Evolutionary conservation across 2,113 vertebrate genomes (phyloP), one percentile per base, ranked within the genome.

Genomic region (Taurulus bubalis): DNA sequence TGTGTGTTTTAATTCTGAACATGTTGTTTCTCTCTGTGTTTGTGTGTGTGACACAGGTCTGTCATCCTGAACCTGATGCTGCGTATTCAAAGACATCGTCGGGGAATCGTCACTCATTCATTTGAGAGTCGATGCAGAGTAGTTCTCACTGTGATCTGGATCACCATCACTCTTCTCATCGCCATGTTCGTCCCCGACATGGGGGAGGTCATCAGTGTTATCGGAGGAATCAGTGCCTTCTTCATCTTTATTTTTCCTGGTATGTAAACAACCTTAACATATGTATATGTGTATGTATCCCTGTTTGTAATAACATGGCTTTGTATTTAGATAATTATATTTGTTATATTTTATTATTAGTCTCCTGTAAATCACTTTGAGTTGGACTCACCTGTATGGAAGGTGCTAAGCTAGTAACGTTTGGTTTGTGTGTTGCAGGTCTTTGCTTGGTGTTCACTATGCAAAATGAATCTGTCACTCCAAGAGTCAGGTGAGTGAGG

Each of bases 191-290:
- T 98, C 32, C 98, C 97, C 0, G 97, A 99, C 94, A 98, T 99
- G 45, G 92, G 96, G 3, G 88, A 98, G 4, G 91, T 99, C 88
- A 96, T 99, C 6, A 94, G 96, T 1, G 90, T 98, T 83, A 98
- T 98, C 0, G 97, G 98, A 0, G 96, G 98, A 73, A 93, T 99
- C 94, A 98, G 97, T 0, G 95, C 98, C 51, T 98, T 97, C 93
- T 99, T 99, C 94, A 99, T 99, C 92, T 98, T 99, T 86, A 96
- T 97, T 79, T 99, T 99, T 83, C 98, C 98, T 85, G 98, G 98
- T 97, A 92, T 71, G 74, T 75, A 71, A 87, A 74, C 16, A 64
- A 40, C 32, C 3, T 28, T 45, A 34, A 16, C 26, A 32, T 32
- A 59, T 15, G 24, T 9, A 51, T 6, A 2, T 76, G 20, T 69